Base-by-base conservation (phyloP, 2,113 vertebrate genomes). In the Camarhynchus parvulus region DNA sequence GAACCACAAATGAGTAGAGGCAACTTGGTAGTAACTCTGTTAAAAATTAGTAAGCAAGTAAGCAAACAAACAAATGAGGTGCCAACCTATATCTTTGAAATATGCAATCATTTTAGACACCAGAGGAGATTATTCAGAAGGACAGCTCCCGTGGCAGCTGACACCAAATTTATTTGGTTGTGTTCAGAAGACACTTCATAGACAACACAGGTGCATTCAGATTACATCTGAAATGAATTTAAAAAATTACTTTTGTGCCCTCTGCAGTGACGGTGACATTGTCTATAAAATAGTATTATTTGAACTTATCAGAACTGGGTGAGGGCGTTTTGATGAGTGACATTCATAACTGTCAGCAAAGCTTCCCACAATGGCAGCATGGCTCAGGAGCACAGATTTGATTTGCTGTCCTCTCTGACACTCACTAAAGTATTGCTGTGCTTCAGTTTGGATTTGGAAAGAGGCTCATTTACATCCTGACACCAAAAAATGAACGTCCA, bases 111-210 rank as follows among this genome's bases (percentile, higher is more conserved):
- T 75, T 92, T 90, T 61, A 47, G 39, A 41, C 0, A n/a, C 35
- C 50, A 44, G 3, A 37, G 44, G 49, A 82, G 50, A 83, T 92
- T 86, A 88, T 44, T 89, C 63, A 93, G 59, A 73, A 70, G 68
- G 70, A 86, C 68, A 63, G 79, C 42, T 88, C 79, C 79, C 33
- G 8, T 75, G 88, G 73, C 85, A 90, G 68, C 76, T 86, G 82
- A 83, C 7, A 16, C 35, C 79, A 93, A 27, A 93, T 94, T 96
- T 92, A 77, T 94, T 83, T 83, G 82, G 19, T 62, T 69, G 59
- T 0, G 1, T 75, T 95, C 50, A 52, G 85, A 86, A 90, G 90
- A 78, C 0, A 1, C 53, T 80, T 46, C 0, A 6, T 33, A 95
- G 83, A 85, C 81, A 78, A 53, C 58, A 20, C 61, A 89, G 88